Conservation (phyloP, 2,888 invertebrate species). For the Halictus ligatus region DNA sequence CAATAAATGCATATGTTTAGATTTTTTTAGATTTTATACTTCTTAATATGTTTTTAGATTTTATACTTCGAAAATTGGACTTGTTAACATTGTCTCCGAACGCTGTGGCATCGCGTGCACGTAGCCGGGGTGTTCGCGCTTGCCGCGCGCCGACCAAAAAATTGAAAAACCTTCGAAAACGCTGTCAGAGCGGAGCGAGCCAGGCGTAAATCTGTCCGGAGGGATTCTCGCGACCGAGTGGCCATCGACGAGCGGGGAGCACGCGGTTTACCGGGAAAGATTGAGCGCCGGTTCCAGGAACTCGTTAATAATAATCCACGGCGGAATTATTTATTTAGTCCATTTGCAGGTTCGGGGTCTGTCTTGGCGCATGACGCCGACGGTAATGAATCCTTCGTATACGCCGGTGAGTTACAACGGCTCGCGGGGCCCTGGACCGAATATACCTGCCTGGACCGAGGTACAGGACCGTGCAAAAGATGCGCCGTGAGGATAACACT, state of each 20-base stretch:
- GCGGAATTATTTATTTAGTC: slow-evolving; percentile 67
- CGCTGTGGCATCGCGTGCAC: neutral
- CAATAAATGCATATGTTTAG: neutral
- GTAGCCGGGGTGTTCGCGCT: neutral
- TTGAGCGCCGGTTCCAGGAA: slow-evolving; percentile 53
- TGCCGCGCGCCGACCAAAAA: too few species aligned
- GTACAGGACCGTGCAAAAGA: slow-evolving; percentile 68
- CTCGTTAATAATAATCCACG: slow-evolving; percentile 65
- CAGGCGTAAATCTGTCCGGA: neutral
- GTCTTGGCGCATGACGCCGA: slow-evolving; percentile 56
- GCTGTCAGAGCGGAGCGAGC: neutral
- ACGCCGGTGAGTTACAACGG: slow-evolving; percentile 61
- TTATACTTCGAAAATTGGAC: too few species aligned
- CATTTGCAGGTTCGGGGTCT: slow-evolving; percentile 53
- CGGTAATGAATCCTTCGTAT: slow-evolving; percentile 66
- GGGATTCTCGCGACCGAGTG: slow-evolving; percentile 31
- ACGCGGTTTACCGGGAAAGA: slow-evolving; percentile 14
- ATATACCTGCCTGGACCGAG: slow-evolving; percentile 47
- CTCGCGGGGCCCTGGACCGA: slow-evolving; percentile 49
- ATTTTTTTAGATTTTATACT: too few species aligned
- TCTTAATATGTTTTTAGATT: too few species aligned
- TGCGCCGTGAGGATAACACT: slow-evolving; percentile 66
- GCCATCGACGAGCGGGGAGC: slow-evolving; percentile 10
- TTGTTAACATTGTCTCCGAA: neutral
- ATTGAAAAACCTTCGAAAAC: too few species aligned